These are phyloP conservation scores for Stichopus chloronotus DNA, from an alignment of 35 echinoderm and acorn worm species.

Conservation along the genomic window DNA sequence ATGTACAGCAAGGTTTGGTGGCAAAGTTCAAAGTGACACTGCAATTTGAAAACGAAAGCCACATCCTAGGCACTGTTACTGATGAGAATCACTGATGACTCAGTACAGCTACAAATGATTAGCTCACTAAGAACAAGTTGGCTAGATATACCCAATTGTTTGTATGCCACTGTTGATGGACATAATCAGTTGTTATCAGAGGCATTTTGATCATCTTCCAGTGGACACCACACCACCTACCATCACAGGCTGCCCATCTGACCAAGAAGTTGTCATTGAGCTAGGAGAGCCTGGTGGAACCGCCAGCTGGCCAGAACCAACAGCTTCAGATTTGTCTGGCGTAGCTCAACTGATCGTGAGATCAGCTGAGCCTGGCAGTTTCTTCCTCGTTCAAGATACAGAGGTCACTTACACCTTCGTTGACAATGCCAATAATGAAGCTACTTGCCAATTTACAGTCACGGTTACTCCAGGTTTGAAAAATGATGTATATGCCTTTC, in stretches of 20 bases:
- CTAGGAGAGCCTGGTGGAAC: not conserved
- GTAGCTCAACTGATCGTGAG: not conserved
- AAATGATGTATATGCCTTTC: not conserved
- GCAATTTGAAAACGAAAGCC: too few species aligned
- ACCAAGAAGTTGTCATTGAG: not conserved
- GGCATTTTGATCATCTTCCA: not conserved
- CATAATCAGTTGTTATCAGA: too few species aligned
- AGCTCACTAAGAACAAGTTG: too few species aligned
- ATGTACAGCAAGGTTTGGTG: too few species aligned
- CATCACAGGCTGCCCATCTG: slow-evolving; percentile 14
- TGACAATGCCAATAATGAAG: not conserved
- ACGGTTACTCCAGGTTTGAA: not conserved
- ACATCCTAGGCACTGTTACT: too few species aligned
- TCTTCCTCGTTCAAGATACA: not conserved
- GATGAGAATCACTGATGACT: too few species aligned
- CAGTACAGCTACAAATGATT: too few species aligned
- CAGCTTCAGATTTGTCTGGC: not conserved
- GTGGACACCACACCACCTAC: slow-evolving; percentile 38
- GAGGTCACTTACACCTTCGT: not conserved
- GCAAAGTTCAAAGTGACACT: too few species aligned
- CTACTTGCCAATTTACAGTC: not conserved
- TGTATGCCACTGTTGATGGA: too few species aligned
- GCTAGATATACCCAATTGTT: too few species aligned
- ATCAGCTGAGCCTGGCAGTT: not conserved
- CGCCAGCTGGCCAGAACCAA: not conserved